A percentile compares a stretch with the other conserved stretches of the same genome.
Evolutionary conservation across 2,113 vertebrate genomes (phyloP).

Genomic region (Vidua chalybeata): DNA sequence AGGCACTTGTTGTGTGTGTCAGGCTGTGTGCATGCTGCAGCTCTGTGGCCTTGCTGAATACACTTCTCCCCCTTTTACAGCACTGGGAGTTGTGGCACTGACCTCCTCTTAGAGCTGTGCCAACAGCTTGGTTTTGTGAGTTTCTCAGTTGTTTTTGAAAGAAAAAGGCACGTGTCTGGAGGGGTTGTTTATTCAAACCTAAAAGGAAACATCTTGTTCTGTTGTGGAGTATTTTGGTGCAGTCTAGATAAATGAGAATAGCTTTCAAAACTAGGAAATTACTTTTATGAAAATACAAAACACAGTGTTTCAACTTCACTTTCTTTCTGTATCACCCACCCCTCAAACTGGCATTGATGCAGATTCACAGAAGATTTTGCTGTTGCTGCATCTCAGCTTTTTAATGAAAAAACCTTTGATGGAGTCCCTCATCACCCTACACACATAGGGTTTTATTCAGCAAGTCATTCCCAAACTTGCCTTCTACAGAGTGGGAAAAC

Average conservation of each 20-base stretch:
- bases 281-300: background rate
- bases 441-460: background rate
- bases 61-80: background rate
- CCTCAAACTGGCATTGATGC: background rate
- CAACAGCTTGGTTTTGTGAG: background rate
- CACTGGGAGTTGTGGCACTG: background rate
- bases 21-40: background rate
- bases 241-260: background rate
- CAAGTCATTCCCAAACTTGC: background rate
- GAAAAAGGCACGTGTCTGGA: background rate
- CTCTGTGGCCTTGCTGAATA: background rate
- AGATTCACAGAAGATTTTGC: background rate
- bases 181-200: background rate
- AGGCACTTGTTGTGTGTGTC: background rate
- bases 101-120: background rate
- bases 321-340: background rate
- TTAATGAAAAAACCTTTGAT: background rate
- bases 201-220: slow-evolving; percentile 8
- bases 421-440: background rate
- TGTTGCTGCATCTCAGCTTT: background rate
- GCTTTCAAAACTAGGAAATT: background rate
- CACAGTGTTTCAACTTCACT: background rate
- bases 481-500: background rate
- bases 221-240: background rate
- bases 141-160: background rate